These are phyloP conservation scores for Eristalis intricaria DNA, from an alignment of 2,888 invertebrate genomes.

Conservation along the genomic window DNA sequence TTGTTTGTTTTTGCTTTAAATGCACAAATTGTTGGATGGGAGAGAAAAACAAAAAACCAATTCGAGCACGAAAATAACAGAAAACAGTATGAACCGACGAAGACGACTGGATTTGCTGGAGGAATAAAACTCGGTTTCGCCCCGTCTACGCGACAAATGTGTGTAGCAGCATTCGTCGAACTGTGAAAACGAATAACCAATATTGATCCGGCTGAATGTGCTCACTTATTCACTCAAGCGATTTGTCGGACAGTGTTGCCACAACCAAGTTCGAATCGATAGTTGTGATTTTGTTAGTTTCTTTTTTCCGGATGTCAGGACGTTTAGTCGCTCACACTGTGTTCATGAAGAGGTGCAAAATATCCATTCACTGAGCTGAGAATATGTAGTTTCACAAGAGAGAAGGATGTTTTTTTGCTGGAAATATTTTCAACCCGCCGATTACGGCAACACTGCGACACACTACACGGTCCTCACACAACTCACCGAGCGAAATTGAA, in stretches of 20 bases:
- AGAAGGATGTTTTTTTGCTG: background rate
- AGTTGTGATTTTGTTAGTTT: background rate
- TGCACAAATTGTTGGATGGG: background rate
- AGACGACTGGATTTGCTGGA: slow-evolving; percentile 28
- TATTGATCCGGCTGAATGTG: slow-evolving; percentile 56
- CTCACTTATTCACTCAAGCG: slow-evolving; percentile 38
- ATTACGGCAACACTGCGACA: background rate
- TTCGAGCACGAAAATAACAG: slow-evolving; percentile 3
- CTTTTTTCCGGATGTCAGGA: background rate
- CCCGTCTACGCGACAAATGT: slow-evolving; percentile 64
- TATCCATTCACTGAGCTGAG: no score
- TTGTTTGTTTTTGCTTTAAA: slow-evolving; percentile 1
- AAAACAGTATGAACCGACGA: slow-evolving; percentile 31
- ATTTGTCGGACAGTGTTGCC: slow-evolving; percentile 12
- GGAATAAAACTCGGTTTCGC: slow-evolving; percentile 51
- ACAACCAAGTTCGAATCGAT: background rate
- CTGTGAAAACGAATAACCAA: slow-evolving; percentile 54
- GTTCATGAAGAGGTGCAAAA: no score
- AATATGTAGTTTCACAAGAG: no score
- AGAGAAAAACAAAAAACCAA: slow-evolving; percentile 6
- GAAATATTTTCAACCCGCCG: background rate
- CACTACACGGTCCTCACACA: background rate
- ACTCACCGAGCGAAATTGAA: slow-evolving; percentile 9
- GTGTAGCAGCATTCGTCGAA: slow-evolving; percentile 33
- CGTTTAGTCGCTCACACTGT: no score